phyloP scores from a whole-genome alignment of 2,888 invertebrate genomes.

The Pterostichus madidus region DNA sequence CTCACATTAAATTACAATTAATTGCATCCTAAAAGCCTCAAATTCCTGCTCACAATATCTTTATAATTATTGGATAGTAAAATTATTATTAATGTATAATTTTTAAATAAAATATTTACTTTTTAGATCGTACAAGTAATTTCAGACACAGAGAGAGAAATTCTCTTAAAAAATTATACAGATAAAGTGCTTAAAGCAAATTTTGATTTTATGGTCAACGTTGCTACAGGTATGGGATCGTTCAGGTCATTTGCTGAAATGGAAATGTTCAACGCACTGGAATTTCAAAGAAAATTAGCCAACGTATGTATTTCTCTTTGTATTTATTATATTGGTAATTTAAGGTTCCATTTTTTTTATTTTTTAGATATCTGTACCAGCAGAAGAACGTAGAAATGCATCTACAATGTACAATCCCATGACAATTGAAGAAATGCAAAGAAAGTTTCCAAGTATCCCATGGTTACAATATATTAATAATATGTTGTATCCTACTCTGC shows the following conservation, averaged over 20 bases:
- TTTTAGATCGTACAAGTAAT: constrained; percentile 40
- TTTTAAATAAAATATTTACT: no score
- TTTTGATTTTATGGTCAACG: constrained; percentile 88
- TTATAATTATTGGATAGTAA: no score
- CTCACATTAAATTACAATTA: no score
- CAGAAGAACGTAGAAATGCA: constrained; percentile 94
- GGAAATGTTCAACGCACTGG: constrained; percentile 86
- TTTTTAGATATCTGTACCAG: constrained; percentile 89
- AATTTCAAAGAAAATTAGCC: constrained; percentile 91
- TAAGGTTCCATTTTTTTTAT: constrained; percentile 20
- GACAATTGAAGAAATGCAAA: constrained; percentile 87
- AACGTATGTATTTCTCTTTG: constrained; percentile 80
- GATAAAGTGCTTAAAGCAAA: constrained; percentile 89
- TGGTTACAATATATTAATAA: constrained; percentile 92
- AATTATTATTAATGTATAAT: no score
- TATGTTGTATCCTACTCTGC: constrained; percentile 84
- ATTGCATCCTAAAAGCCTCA: no score
- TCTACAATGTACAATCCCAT: constrained; percentile 94
- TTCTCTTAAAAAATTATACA: constrained; percentile 85
- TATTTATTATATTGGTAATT: neutral
- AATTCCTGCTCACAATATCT: no score
- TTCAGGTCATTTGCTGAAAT: constrained; percentile 81
- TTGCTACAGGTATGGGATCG: constrained; percentile 89
- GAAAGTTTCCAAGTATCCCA: constrained; percentile 86
- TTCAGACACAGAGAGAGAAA: constrained; percentile 82